A percentile compares a stretch with the other conserved stretches of the same genome.
Evolutionary conservation across 2,888 invertebrate species (phyloP).

Genomic region (Phragmatobia fuliginosa): DNA sequence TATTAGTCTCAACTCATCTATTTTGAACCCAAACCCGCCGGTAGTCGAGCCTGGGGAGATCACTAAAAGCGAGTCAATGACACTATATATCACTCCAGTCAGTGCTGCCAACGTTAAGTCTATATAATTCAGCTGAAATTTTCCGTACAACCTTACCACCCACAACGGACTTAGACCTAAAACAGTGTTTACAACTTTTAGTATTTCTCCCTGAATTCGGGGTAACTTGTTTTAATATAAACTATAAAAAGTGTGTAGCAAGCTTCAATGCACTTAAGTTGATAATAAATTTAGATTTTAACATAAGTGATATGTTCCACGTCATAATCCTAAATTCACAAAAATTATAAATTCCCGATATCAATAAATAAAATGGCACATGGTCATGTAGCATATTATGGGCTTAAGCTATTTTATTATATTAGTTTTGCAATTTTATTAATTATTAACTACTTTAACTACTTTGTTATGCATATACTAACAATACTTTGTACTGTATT

Average conservation of each 20-base stretch:
- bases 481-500: too few species aligned
- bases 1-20: conserved; percentile 9
- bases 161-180: background rate
- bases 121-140: conserved; percentile 7
- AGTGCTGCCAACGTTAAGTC: conserved; percentile 13
- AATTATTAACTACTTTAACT: too few species aligned
- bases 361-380: background rate
- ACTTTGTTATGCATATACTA: too few species aligned
- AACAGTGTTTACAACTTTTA: background rate
- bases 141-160: conserved; percentile 5
- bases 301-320: background rate
- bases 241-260: background rate
- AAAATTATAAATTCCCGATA: background rate
- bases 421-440: too few species aligned
- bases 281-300: too few species aligned
- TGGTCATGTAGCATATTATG: background rate
- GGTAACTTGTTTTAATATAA: background rate
- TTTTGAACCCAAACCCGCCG: conserved; percentile 9
- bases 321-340: background rate
- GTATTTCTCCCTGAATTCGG: background rate
- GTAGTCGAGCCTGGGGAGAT: conserved; percentile 1
- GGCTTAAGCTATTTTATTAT: too few species aligned
- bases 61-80: conserved; percentile 31
- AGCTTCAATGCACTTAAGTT: too few species aligned
- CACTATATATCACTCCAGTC: conserved; percentile 29